Evolutionary conservation across 2,888 invertebrate species (phyloP).

Genomic region (Thereva unica): DNA sequence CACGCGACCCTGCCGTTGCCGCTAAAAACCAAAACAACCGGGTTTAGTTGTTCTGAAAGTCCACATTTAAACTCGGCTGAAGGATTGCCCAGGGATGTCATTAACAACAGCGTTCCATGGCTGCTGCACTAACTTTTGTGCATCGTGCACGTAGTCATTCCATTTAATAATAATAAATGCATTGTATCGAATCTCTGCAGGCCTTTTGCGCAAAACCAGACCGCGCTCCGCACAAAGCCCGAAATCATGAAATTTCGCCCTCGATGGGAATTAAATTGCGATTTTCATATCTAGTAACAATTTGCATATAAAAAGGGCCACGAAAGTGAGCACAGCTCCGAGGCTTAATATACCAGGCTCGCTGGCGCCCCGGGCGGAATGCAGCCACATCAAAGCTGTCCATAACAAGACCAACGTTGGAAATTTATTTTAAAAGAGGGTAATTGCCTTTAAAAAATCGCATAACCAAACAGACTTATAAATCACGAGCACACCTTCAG

Average conservation of each 20-base stretch:
- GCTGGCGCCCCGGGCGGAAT: constrained; percentile 15
- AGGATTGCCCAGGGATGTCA: neutral
- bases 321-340: constrained; percentile 28
- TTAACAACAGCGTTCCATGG: too few relatives aligned
- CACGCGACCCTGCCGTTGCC: too few relatives aligned
- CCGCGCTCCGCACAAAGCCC: constrained; percentile 5
- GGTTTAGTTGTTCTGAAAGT: neutral
- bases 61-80: neutral
- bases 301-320: constrained; percentile 36
- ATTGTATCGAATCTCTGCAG: too few relatives aligned
- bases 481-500: constrained; percentile 41
- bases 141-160: too few relatives aligned
- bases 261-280: constrained; percentile 22
- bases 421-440: constrained; percentile 36
- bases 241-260: constrained; percentile 17
- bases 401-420: constrained; percentile 36
- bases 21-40: neutral
- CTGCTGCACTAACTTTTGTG: too few relatives aligned
- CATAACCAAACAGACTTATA: constrained; percentile 42
- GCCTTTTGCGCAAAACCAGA: too few relatives aligned
- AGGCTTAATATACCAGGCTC: constrained; percentile 18
- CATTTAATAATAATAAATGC: too few relatives aligned
- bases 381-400: constrained; percentile 27
- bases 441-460: constrained; percentile 42
- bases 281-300: constrained; percentile 34